Evolutionary conservation across 2,888 invertebrate species (phyloP).

Genomic region (Drosophila anomalata): DNA sequence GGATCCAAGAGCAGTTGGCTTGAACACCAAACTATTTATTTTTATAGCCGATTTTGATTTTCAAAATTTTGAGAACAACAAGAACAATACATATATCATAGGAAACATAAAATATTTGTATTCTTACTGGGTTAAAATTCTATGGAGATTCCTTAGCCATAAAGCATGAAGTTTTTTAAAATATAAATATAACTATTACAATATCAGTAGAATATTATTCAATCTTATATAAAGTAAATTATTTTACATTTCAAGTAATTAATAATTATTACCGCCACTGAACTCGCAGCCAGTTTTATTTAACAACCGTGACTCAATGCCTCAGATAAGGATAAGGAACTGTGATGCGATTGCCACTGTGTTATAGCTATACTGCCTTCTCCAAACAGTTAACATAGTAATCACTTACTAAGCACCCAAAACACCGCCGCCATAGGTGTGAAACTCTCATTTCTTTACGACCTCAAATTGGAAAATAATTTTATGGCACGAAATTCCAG

Average conservation of each 20-base stretch:
- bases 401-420: conserved; percentile 9
- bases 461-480: not conserved
- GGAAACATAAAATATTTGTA: too few species aligned
- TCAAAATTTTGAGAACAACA: not conserved
- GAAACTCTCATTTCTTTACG: conserved; percentile 25
- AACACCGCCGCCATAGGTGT: conserved; percentile 4
- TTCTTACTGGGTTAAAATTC: too few species aligned
- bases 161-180: too few species aligned
- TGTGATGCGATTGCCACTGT: conserved; percentile 24
- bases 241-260: too few species aligned
- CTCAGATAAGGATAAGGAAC: conserved; percentile 36
- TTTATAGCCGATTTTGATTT: not conserved
- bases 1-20: conserved; percentile 62
- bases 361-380: not conserved
- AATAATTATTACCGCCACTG: not conserved
- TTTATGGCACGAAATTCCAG: conserved; percentile 8
- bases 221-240: too few species aligned
- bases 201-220: too few species aligned
- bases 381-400: conserved; percentile 19
- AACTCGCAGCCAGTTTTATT: not conserved
- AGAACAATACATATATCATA: not conserved
- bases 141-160: too few species aligned
- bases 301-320: conserved; percentile 14
- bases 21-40: conserved; percentile 18
- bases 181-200: too few species aligned